Conservation (phyloP, 2,888 invertebrate genomes). For the Ophion ventricosus region DNA sequence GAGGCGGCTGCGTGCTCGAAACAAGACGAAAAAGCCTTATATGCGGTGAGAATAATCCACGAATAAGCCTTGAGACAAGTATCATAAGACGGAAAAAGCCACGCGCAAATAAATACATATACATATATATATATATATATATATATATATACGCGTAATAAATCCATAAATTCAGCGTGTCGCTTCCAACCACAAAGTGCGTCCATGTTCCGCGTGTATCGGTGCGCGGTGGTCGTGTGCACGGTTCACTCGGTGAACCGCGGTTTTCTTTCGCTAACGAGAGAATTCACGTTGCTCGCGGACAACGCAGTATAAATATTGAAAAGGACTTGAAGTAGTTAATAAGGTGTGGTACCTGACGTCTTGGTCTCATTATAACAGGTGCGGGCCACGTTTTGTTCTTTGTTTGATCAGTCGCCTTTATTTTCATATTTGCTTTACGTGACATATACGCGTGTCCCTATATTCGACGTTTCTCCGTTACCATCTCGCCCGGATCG, state of each 20-base stretch:
- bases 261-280: constrained; percentile 4
- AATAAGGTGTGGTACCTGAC: constrained; percentile 71
- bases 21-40: neutral
- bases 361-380: constrained; percentile 78
- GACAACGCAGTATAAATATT: constrained; percentile 63
- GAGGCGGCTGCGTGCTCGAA: constrained; percentile 10
- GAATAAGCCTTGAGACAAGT: constrained; percentile 38
- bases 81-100: neutral
- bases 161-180: constrained; percentile 59
- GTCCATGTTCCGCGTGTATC: constrained; percentile 14
- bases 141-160: constrained; percentile 1
- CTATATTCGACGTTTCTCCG: constrained; percentile 3
- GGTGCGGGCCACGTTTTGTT: constrained; percentile 74
- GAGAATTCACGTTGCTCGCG: constrained; percentile 33
- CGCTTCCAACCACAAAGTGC: constrained; percentile 32
- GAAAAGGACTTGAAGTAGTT: constrained; percentile 66
- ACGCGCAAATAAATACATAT: neutral
- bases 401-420: constrained; percentile 78
- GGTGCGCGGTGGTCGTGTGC: too few relatives aligned
- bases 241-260: neutral
- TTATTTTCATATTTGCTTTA: constrained; percentile 72
- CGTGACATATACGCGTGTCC: constrained; percentile 71
- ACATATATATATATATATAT: neutral
- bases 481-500: constrained; percentile 34
- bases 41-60: constrained; percentile 39